phyloP scores from a whole-genome alignment of 64 coral and sea anemone genomes.

The Montipora cactus region DNA sequence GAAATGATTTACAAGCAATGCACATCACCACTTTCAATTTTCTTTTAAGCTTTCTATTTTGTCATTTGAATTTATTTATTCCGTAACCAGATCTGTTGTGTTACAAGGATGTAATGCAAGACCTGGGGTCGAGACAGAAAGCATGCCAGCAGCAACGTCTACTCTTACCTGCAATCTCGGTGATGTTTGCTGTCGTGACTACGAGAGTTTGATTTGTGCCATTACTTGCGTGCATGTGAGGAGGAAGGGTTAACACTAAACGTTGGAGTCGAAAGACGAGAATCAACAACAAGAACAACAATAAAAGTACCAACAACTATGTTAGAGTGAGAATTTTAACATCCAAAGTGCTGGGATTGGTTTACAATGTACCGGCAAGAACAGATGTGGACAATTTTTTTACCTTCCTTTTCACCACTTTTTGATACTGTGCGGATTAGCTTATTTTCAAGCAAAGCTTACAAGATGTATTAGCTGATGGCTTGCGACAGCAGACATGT shows the following conservation, averaged over 20 bases:
- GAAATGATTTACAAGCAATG: too few relatives aligned
- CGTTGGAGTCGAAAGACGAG: background rate
- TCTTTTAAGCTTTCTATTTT: too few relatives aligned
- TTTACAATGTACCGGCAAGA: background rate
- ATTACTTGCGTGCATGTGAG: background rate
- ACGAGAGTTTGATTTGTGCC: background rate
- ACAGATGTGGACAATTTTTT: background rate
- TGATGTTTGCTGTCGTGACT: conserved; percentile 25
- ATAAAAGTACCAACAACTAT: background rate
- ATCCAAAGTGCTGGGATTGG: too few relatives aligned
- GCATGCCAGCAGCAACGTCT: background rate
- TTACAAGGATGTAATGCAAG: background rate
- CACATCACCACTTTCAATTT: too few relatives aligned
- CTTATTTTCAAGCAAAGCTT: too few relatives aligned
- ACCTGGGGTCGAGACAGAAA: background rate
- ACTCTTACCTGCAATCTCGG: conserved; percentile 32
- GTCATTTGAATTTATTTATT: background rate
- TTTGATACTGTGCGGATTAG: too few relatives aligned
- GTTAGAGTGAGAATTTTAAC: too few relatives aligned
- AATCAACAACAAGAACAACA: background rate
- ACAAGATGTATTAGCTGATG: too few relatives aligned
- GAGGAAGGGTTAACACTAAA: conserved; percentile 17
- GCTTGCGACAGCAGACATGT: too few relatives aligned
- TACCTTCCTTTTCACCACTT: background rate
- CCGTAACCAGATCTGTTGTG: background rate